Evolutionary conservation across 2,797 vertebrate species (phyloP).

Genomic region (Crax fasciolata): DNA sequence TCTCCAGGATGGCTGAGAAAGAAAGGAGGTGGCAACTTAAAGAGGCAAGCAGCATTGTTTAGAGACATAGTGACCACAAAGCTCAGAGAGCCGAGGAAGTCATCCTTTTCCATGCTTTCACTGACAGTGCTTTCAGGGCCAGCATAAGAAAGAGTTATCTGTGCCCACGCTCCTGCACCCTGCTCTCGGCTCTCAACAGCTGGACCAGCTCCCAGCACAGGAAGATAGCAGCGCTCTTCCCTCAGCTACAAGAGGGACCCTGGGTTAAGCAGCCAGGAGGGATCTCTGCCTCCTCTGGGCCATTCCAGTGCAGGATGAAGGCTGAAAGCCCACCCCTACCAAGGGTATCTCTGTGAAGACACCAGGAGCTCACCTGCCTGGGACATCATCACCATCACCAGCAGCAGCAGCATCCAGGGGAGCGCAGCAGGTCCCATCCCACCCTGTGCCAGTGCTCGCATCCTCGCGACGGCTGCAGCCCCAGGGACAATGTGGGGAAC

Average conservation of each 20-base stretch:
- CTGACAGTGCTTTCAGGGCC: neutral
- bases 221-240: rapidly evolving
- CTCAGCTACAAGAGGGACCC: neutral
- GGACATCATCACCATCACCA: conserved; percentile 27
- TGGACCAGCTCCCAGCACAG: neutral
- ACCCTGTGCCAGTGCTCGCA: neutral
- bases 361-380: conserved; percentile 65
- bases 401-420: neutral
- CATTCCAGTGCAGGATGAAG: rapidly evolving
- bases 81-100: neutral
- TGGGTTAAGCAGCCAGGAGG: neutral
- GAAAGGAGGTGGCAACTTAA: neutral
- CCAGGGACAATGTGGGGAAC: neutral
- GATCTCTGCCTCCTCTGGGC: neutral
- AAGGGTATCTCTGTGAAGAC: neutral
- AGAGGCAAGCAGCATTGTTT: rapidly evolving
- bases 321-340: neutral
- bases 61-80: rapidly evolving
- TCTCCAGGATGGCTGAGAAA: conserved; percentile 78
- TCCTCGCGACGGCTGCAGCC: neutral
- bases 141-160: rapidly evolving
- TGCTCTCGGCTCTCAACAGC: neutral
- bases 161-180: rapidly evolving
- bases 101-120: rapidly evolving
- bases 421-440: neutral